Evolutionary conservation across 2,797 vertebrate species (phyloP), one percentile per base, ranked within the genome.

Genomic region (Enteromius thamalakanensis): DNA sequence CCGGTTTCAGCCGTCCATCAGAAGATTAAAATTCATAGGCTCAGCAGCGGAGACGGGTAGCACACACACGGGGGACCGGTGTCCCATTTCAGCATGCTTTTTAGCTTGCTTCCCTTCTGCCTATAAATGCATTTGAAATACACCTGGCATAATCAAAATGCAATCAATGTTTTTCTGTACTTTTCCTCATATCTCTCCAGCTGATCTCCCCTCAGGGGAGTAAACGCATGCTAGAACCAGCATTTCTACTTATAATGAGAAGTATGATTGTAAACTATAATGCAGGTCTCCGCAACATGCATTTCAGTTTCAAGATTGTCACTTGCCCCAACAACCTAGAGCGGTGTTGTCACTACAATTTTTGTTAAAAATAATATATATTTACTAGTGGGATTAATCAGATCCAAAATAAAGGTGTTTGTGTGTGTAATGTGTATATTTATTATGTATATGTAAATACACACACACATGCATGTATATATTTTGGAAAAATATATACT

Each of bases 11-110:
- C 3, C 69, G 21, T 77, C 78, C 72, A 79, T 87, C 51, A 79
- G 68, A 84, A 79, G 65, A 88, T 87, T 83, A 80, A 85, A 86
- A 83, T 82, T 84, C 76, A 83, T 75, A 81, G 55, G 69, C 40
- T 86, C 69, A 76, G 69, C 53, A 81, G 67, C 47, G n/a, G 40
- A 87, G 62, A 78, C 10, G 7, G 40, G 51, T 51, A 65, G 51
- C 19, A 34, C 29, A 71, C 3, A 34, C 64, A 37, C 29, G 0
- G 17, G 40, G 37, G 69, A 84, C 69, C 64, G 19, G 37, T 32
- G 60, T 70, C 29, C 34, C 42, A 74, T 82, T 81, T 83, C 75
- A 42, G 32, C 19, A 76, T 53, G 71, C 21, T 67, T 84, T 84
- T 75, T 72, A 83, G 60, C 12, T 3, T 34, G 49, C 64, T 49